These are phyloP conservation scores for Diplazon laetatorius DNA, from an alignment of 2,888 invertebrate species.

Conservation along the genomic window DNA sequence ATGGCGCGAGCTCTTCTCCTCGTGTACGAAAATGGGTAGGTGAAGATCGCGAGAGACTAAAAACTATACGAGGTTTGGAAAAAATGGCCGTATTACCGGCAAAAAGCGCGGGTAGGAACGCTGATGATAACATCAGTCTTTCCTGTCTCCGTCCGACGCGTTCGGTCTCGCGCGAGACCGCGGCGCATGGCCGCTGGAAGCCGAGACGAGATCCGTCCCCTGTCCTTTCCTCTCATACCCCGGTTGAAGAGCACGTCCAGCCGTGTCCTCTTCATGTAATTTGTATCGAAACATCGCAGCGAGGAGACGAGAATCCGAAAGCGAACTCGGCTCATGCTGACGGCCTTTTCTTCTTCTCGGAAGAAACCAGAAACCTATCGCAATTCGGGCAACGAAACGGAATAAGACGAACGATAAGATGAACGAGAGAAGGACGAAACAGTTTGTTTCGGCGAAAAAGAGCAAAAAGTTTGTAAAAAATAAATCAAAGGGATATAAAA, in stretches of 20 bases:
- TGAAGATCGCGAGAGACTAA: conserved; percentile 34
- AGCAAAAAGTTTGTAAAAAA: conserved; percentile 44
- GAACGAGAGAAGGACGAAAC: not conserved
- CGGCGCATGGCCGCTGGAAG: not conserved
- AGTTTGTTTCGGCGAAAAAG: not conserved
- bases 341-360: not conserved
- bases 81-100: conserved; percentile 67
- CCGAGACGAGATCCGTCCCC: conserved; percentile 27
- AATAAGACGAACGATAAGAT: conserved; percentile 29
- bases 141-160: conserved; percentile 61
- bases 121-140: conserved; percentile 80
- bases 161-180: conserved; percentile 60
- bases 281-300: conserved; percentile 80
- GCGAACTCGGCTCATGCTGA: conserved; percentile 17
- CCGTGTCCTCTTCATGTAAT: conserved; percentile 79
- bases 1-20: conserved; percentile 37
- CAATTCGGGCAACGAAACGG: conserved; percentile 45
- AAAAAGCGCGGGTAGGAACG: conserved; percentile 69
- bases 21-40: conserved; percentile 59
- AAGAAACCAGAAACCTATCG: conserved; percentile 43
- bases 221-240: conserved; percentile 61
- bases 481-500: conserved; percentile 55
- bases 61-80: conserved; percentile 51
- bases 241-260: conserved; percentile 52
- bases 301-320: conserved; percentile 67